Percentiles rank a stretch among this genome's conserved stretches.
Evolutionary conservation across 2,888 invertebrate genomes (phyloP).

Genomic region (Melieria crassipennis): DNA sequence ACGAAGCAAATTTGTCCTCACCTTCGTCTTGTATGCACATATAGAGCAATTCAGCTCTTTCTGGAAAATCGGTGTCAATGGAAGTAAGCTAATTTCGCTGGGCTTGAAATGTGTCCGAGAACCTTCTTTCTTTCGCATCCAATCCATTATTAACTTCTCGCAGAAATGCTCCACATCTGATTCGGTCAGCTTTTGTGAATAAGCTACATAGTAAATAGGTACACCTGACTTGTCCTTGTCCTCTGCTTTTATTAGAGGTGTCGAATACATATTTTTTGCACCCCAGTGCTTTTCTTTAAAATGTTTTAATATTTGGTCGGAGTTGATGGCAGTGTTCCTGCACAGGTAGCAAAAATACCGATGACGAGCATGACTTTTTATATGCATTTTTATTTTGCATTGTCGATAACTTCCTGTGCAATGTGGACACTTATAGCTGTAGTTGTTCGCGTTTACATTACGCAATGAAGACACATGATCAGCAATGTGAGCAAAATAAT

Average conservation of each 20-base stretch:
- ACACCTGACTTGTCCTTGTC: neutral
- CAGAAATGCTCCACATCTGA: conserved; percentile 52
- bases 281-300: conserved; percentile 68
- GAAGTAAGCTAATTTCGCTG: conserved; percentile 72
- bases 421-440: conserved; percentile 50
- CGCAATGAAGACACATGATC: conserved; percentile 47
- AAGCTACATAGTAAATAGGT: conserved; percentile 65
- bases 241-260: conserved; percentile 25
- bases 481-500: conserved; percentile 51
- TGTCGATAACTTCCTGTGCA: conserved; percentile 42
- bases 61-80: conserved; percentile 73
- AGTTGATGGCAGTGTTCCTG: conserved; percentile 58
- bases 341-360: conserved; percentile 73
- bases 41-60: conserved; percentile 72
- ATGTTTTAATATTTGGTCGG: conserved; percentile 65
- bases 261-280: conserved; percentile 35
- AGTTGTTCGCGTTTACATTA: conserved; percentile 38
- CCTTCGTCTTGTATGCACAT: conserved; percentile 77
- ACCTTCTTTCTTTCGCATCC: conserved; percentile 48
- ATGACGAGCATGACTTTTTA: conserved; percentile 70
- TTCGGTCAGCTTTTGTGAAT: conserved; percentile 56
- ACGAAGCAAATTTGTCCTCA: conserved; percentile 76
- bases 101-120: conserved; percentile 67
- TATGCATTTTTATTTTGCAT: conserved; percentile 68
- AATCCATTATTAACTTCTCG: conserved; percentile 49